Evolutionary conservation across 2,888 invertebrate genomes (phyloP).

Genomic region (Stenodera caucasica): DNA sequence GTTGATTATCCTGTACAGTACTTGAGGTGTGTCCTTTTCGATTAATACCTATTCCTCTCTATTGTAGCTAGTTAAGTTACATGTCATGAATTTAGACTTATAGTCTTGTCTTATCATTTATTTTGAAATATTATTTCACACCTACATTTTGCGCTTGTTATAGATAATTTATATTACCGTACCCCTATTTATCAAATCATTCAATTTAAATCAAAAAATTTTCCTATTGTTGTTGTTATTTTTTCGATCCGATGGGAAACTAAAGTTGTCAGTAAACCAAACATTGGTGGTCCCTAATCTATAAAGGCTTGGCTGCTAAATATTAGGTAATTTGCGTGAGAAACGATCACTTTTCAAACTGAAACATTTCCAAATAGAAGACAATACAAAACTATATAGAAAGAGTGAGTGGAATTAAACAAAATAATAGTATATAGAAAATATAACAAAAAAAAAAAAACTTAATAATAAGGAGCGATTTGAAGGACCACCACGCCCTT

Average conservation of each 20-base stretch:
- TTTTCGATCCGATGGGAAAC: slow-evolving; percentile 21
- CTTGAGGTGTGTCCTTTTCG: neutral
- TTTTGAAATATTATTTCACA: neutral
- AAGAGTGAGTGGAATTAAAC: too few relatives aligned
- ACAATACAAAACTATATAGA: too few relatives aligned
- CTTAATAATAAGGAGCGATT: slow-evolving; percentile 10
- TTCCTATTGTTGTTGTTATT: too few relatives aligned
- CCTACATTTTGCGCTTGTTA: neutral
- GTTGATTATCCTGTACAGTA: neutral
- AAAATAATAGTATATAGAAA: too few relatives aligned
- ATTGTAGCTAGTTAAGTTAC: neutral
- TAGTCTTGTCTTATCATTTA: slow-evolving; percentile 6
- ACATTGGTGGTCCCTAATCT: slow-evolving; percentile 40
- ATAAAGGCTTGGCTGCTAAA: slow-evolving; percentile 46
- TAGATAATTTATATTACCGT: too few relatives aligned
- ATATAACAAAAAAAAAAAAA: neutral
- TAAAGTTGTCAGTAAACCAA: slow-evolving; percentile 35
- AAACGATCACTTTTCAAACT: slow-evolving; percentile 39
- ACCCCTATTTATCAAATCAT: too few relatives aligned
- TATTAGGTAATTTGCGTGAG: slow-evolving; percentile 48
- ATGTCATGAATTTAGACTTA: slow-evolving; percentile 3
- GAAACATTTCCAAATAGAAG: slow-evolving; percentile 34
- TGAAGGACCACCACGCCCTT: slow-evolving; percentile 43
- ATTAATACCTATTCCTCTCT: neutral
- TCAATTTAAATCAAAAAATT: too few relatives aligned